Base-by-base conservation (phyloP, 2,888 invertebrate species). In the Alviniconcha strummeri region DNA sequence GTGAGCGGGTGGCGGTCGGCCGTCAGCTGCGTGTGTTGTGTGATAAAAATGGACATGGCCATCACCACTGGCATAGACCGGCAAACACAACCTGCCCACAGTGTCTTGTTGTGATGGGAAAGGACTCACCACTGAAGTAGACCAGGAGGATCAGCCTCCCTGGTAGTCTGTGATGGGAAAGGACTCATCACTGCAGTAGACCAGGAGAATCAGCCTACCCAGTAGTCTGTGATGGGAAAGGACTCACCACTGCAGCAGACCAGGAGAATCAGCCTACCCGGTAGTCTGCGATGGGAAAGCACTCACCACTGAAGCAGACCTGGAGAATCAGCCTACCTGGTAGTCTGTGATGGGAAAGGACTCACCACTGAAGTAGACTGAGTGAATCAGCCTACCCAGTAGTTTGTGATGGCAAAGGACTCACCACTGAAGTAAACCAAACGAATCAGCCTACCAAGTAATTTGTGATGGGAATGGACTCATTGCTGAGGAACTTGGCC, bases 51-150 rank as follows among this genome's bases (percentile, higher is more conserved):
- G 67, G 84, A 84, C 11, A 77, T 67, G n/a, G 57, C 83, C 36
- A 80, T 85, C 36, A 78, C 72, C 78, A 80, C 85, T 36, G 84
- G 85, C 6, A 55, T 84, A n/a, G 83, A 83, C 74, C 17, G 52
- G 7, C 71, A 57, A 6, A 80, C 72, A 52, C 5, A 55, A 36
- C 64, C 78, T 55, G 7, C 54, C 4, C 57, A 83, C 36, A 69
- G 60, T 55, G 83, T 79, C 60, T 55, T 83, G 71, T 17, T 83
- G 57, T 83, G 19, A 78, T 36, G 36, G 36, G 36, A 36, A 36
- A 36, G 3, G 36, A 36, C 36, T 36, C 36, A 5, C 52, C 36
- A 36, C 36, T 36, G 36, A 36, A 36, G 36, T 3, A 36, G 36
- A 36, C 36, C 36, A 5, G 52, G n/a, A 71, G 9, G 55, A 52